Conservation (phyloP, 2,113 vertebrate species). For the Lepidothrix coronata region DNA sequence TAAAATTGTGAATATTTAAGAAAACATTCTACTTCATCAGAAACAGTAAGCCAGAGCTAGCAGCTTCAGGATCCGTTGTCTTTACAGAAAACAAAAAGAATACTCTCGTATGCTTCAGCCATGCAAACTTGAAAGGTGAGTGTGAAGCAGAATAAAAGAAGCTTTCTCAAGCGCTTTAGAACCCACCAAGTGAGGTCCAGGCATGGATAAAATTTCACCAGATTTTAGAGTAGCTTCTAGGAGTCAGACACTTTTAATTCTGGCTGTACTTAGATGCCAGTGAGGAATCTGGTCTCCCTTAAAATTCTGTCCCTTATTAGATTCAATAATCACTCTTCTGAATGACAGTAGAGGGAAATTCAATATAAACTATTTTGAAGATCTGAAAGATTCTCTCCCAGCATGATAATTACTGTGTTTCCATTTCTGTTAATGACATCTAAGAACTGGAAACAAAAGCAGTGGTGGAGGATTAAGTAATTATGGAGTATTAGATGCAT, state of each 20-base stretch:
- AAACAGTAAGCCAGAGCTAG: background rate
- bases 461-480: constrained; percentile 69
- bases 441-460: constrained; percentile 60
- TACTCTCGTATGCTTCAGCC: background rate
- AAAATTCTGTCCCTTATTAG: background rate
- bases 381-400: constrained; percentile 14
- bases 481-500: constrained; percentile 70
- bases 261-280: background rate
- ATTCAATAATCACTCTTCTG: background rate
- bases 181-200: background rate
- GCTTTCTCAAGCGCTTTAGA: background rate
- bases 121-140: background rate
- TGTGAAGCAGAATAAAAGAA: background rate
- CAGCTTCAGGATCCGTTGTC: background rate
- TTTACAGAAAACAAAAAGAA: background rate
- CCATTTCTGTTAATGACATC: constrained; percentile 57
- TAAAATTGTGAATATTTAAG: background rate
- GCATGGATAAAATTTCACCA: background rate
- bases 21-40: background rate
- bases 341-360: background rate
- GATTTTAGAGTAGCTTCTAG: background rate
- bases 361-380: background rate
- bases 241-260: background rate
- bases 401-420: constrained; percentile 23
- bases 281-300: background rate